Conservation (phyloP, 92 coral and sea anemone genomes). For the Virgularia gustaviana region DNA sequence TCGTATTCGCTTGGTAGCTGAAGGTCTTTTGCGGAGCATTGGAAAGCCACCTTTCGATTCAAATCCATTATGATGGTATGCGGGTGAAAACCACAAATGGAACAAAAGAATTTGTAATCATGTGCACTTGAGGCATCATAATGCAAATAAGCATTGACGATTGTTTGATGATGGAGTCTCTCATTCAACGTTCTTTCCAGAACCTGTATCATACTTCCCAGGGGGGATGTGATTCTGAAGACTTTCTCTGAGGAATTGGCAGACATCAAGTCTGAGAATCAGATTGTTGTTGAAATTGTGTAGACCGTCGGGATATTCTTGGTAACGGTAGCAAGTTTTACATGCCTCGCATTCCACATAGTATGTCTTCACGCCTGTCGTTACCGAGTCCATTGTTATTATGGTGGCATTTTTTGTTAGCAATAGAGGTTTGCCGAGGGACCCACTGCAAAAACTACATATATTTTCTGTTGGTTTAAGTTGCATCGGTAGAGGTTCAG, state of each 20-base stretch:
- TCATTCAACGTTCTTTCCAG: slow-evolving; percentile 15
- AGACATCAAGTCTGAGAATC: slow-evolving; percentile 44
- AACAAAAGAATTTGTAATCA: slow-evolving; percentile 30
- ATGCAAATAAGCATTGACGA: slow-evolving; percentile 45
- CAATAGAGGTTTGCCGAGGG: neutral
- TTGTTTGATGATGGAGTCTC: slow-evolving; percentile 16
- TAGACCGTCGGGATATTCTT: slow-evolving; percentile 26
- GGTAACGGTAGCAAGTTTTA: slow-evolving; percentile 46
- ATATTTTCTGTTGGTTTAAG: neutral
- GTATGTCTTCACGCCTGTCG: slow-evolving; percentile 40
- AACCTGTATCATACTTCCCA: slow-evolving; percentile 44
- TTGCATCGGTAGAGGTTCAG: slow-evolving; percentile 18
- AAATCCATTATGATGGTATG: slow-evolving; percentile 10
- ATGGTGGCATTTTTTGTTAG: neutral
- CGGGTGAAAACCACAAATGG: slow-evolving; percentile 37
- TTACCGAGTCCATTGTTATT: slow-evolving; percentile 28
- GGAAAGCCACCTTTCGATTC: neutral
- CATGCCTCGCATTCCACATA: slow-evolving; percentile 36
- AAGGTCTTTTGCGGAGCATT: neutral
- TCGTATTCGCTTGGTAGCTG: neutral
- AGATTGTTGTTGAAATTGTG: slow-evolving; percentile 47
- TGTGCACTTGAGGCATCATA: slow-evolving; percentile 43
- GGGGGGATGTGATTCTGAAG: slow-evolving; percentile 50
- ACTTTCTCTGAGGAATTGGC: slow-evolving; percentile 30
- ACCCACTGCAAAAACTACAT: neutral